Conservation (phyloP, 2,888 invertebrate genomes). For the Meloe dianella region DNA sequence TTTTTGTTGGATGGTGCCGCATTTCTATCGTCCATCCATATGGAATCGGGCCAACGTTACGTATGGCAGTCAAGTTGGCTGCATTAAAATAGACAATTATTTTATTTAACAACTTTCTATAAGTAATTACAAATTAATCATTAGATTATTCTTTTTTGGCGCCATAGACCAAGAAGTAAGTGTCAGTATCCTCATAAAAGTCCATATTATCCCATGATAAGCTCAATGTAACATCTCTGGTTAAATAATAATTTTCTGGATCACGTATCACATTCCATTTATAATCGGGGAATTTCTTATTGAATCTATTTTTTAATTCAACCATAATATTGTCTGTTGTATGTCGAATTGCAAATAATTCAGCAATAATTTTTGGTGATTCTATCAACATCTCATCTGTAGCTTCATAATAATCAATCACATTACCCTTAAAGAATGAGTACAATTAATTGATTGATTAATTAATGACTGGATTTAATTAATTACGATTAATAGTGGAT, state of each 20-base stretch:
- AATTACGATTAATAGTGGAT: slow-evolving; percentile 12
- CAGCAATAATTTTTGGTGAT: slow-evolving; percentile 13
- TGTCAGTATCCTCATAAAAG: slow-evolving; percentile 16
- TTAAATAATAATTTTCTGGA: slow-evolving; percentile 16
- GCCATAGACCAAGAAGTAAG: slow-evolving; percentile 16
- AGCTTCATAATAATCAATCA: slow-evolving; percentile 13
- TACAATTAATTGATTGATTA: background rate
- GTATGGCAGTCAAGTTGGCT: no score
- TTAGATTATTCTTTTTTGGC: slow-evolving; percentile 2
- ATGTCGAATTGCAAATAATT: background rate
- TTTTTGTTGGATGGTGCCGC: no score
- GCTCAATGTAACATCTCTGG: slow-evolving; percentile 17
- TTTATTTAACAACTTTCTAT: no score
- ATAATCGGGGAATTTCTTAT: slow-evolving; percentile 21
- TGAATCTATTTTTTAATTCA: slow-evolving; percentile 14
- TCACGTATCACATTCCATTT: slow-evolving; percentile 19
- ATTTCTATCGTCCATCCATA: slow-evolving; percentile 14
- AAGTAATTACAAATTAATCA: slow-evolving; percentile 5
- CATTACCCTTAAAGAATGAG: slow-evolving; percentile 3
- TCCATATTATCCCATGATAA: slow-evolving; percentile 23
- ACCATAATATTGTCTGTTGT: slow-evolving; percentile 6
- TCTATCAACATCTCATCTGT: slow-evolving; percentile 12
- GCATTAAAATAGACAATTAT: no score
- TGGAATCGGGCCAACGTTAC: no score
- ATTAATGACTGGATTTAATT: background rate